These are phyloP conservation scores for Sitta carolinensis DNA, from an alignment of 2,797 vertebrate species.

Conservation along the genomic window DNA sequence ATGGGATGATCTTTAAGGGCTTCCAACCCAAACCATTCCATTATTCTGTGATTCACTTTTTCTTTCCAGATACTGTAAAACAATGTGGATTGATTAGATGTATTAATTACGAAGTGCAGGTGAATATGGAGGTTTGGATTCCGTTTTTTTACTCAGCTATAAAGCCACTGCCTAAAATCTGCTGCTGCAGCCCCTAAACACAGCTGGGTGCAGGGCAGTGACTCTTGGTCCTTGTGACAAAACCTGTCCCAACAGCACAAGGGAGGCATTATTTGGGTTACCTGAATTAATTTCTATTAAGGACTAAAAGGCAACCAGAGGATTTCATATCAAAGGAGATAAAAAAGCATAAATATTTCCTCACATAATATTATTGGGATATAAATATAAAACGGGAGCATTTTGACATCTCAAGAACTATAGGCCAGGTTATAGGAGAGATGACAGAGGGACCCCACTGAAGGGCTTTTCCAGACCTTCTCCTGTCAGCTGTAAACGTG, in stretches of 20 bases:
- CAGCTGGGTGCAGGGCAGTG: background rate
- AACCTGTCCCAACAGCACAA: background rate
- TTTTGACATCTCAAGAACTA: background rate
- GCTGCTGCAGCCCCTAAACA: background rate
- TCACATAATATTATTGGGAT: background rate
- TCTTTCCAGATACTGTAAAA: background rate
- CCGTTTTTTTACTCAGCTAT: background rate
- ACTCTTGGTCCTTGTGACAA: too few species aligned
- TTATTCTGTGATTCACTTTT: background rate
- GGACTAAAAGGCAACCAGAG: background rate
- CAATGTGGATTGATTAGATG: background rate
- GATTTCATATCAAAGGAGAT: background rate
- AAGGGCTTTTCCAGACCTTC: background rate
- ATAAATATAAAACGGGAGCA: background rate
- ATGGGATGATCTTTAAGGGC: background rate
- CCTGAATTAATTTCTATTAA: background rate
- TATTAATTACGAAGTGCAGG: fast-evolving
- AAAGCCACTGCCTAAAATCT: background rate
- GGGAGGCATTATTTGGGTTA: background rate
- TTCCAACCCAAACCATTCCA: background rate
- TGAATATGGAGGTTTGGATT: background rate
- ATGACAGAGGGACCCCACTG: background rate
- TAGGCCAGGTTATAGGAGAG: background rate
- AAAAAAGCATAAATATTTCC: background rate
- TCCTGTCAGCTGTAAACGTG: fast-evolving